Base-by-base conservation (phyloP, 2,888 invertebrate species). In the Aphrophora alni region DNA sequence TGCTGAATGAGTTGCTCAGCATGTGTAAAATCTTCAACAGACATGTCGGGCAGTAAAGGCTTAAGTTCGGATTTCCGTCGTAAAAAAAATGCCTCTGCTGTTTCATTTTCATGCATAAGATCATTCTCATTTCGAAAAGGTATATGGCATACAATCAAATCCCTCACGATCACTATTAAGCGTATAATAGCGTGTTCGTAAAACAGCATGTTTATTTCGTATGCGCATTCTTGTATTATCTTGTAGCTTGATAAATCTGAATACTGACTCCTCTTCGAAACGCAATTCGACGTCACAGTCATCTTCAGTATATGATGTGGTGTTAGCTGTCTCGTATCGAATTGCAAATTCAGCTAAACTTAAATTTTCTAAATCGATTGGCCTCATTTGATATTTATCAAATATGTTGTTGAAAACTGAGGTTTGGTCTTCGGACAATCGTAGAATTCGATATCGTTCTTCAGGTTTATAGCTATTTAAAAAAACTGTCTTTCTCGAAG, bases 401-500 rank as follows among this genome's bases (percentile, higher is more conserved):
- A 82, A 82, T 12, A 83, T 79, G 74, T 83, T 83, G 4, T 38
- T 80, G 27, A 59, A 80, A 75, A 12, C 70, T 24, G n/a, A 17
- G 33, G 85, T 85, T 75, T 86, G 85, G 79, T 85, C 84, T 27
- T 82, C 59, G 8, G 5, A 33, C 3, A 33, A 33, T 10, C 85
- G 28, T 26, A 87, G 68, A 44, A 88, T 82, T 78, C 86, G 80
- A 59, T 83, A 86, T 10, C 86, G 83, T 84, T 87, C 80, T 0
- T 84, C 78, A 2, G 85, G 86, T 8, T 51, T 84, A 74, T 85
- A 86, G 17, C 72, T 83, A 25, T 83, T 82, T 12, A n/a, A n/a
- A 59, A 83, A 80, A 10, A 87, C 71, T 24, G 21, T 26, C 12
- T 71, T 33, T 33, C 33, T 33, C 5, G 33, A 33, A 8, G 5